Evolutionary conservation across 2,797 vertebrate species (phyloP).

Genomic region (Crypturellus tataupa): DNA sequence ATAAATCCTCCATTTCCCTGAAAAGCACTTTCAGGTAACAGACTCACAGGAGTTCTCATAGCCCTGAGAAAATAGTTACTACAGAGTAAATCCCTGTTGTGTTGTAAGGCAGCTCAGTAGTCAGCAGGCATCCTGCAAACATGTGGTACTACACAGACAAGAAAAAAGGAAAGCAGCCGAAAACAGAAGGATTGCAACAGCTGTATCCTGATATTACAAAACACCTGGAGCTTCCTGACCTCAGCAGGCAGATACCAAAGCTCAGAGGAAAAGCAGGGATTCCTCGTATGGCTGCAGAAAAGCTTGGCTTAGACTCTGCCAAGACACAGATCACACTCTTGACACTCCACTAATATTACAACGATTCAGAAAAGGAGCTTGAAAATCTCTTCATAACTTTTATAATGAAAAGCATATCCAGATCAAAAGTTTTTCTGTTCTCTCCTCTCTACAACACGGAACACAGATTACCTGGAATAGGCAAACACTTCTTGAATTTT

Average conservation of each 20-base stretch:
- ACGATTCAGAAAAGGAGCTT: constrained; percentile 22
- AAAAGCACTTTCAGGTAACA: neutral
- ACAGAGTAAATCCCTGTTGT: neutral
- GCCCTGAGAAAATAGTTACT: neutral
- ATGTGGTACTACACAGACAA: neutral
- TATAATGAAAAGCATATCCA: neutral
- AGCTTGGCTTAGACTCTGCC: neutral
- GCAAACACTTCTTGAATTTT: neutral
- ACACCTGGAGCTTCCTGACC: neutral
- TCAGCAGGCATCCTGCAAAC: neutral
- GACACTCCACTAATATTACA: neutral
- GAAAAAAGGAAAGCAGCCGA: neutral
- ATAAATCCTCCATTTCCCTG: rapidly evolving
- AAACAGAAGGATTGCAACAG: neutral
- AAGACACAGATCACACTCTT: neutral
- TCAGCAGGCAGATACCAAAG: neutral
- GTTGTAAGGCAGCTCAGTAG: neutral
- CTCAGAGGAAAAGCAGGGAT: neutral
- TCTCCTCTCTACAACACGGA: neutral
- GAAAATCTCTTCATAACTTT: neutral
- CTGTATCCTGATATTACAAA: neutral
- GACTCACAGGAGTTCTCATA: neutral
- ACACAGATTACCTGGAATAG: neutral
- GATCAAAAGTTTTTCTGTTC: neutral
- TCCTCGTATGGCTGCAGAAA: neutral